Percentiles rank a stretch among this genome's conserved stretches.
Conservation (phyloP, 2,888 invertebrate genomes). For the Thecocarcelia acutangulata region DNA sequence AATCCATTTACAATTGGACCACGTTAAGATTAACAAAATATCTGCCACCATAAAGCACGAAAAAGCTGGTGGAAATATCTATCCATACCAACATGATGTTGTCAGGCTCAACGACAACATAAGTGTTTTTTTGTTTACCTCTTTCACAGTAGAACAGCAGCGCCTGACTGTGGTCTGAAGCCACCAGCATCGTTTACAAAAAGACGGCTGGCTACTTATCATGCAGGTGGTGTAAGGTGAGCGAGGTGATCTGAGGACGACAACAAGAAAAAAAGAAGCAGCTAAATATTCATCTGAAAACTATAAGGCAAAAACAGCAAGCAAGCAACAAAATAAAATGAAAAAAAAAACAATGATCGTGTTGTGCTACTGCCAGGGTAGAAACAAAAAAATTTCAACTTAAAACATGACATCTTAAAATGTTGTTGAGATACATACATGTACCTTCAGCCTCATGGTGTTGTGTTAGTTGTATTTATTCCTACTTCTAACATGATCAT, state of each 20-base stretch:
- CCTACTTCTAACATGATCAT: conserved; percentile 63
- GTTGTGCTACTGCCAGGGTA: conserved; percentile 56
- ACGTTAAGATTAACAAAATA: conserved; percentile 45
- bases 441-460: conserved; percentile 53
- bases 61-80: conserved; percentile 46
- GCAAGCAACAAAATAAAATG: conserved; percentile 6
- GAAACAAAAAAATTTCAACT: conserved; percentile 22
- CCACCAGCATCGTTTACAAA: conserved; percentile 63
- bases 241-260: conserved; percentile 62
- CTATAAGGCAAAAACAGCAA: neutral
- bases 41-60: conserved; percentile 62
- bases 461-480: conserved; percentile 29
- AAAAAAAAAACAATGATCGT: conserved; percentile 62
- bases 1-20: conserved; percentile 28
- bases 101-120: conserved; percentile 60
- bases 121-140: conserved; percentile 2
- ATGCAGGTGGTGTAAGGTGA: conserved; percentile 70
- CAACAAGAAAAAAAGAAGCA: conserved; percentile 29
- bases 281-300: conserved; percentile 30
- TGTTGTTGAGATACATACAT: conserved; percentile 53
- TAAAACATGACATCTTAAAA: conserved; percentile 65
- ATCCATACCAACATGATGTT: conserved; percentile 55
- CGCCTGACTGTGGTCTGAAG: conserved; percentile 31
- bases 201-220: conserved; percentile 48
- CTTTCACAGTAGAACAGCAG: neutral